A percentile compares a stretch with the other conserved stretches of the same genome.
Conservation (phyloP, 2,888 invertebrate species). For the Ischnura elegans region DNA sequence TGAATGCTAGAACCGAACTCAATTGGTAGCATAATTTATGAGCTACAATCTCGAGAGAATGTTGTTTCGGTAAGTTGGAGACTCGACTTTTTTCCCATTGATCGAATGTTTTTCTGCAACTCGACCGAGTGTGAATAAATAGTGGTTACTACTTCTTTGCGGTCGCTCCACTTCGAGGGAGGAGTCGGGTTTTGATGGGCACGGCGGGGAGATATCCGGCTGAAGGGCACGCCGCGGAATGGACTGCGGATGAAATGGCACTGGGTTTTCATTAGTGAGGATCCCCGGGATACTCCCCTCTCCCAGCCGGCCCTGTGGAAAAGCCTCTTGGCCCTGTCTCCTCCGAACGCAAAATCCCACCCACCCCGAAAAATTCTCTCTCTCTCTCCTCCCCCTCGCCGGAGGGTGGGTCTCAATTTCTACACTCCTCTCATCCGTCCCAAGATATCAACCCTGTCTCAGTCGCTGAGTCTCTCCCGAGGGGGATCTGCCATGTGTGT, state of each 20-base stretch:
- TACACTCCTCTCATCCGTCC: too few species aligned
- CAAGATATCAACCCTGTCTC: not conserved
- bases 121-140: too few species aligned
- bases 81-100: too few species aligned
- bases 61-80: too few species aligned
- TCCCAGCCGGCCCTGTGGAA: not conserved
- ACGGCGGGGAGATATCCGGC: not conserved
- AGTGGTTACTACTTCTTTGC: too few species aligned
- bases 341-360: slow-evolving; percentile 22
- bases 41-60: too few species aligned
- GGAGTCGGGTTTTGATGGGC: not conserved
- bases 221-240: slow-evolving; percentile 4
- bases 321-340: not conserved
- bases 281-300: slow-evolving; percentile 10
- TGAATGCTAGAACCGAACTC: too few species aligned
- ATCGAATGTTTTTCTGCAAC: too few species aligned
- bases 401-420: too few species aligned
- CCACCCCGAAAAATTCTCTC: not conserved
- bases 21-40: too few species aligned
- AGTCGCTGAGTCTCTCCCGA: not conserved
- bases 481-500: not conserved
- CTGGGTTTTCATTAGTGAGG: slow-evolving; percentile 38
- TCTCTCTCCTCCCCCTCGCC: not conserved
- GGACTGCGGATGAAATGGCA: slow-evolving; percentile 31
- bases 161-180: too few species aligned